Percentiles rank a stretch among this genome's conserved stretches.
Conservation (phyloP, 2,113 vertebrate genomes). For the Megaptera novaeangliae region DNA sequence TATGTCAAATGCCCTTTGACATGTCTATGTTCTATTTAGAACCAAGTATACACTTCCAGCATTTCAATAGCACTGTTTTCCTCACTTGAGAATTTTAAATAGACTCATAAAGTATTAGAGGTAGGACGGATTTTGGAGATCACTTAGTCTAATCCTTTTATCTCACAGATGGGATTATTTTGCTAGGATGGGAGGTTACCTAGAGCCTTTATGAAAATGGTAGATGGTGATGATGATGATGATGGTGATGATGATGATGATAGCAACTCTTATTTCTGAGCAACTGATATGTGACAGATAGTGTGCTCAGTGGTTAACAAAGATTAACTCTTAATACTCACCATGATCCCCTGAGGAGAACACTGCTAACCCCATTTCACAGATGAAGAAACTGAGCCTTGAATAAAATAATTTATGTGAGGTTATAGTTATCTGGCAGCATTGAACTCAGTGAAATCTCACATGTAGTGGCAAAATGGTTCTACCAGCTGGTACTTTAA, state of each 20-base stretch:
- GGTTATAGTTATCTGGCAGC: not conserved
- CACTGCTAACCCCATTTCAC: not conserved
- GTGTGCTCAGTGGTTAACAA: not conserved
- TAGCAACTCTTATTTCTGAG: not conserved
- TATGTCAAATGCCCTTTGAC: not conserved
- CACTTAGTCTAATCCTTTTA: not conserved
- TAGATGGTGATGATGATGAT: not conserved
- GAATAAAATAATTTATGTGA: not conserved
- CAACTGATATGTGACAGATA: not conserved
- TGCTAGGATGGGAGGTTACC: not conserved
- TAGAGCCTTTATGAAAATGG: not conserved
- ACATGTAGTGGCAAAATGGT: not conserved
- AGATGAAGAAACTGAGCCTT: not conserved
- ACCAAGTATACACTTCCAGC: not conserved
- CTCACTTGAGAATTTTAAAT: not conserved
- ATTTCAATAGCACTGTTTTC: not conserved
- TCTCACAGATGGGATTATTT: not conserved
- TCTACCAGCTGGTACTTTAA: not conserved
- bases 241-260: not conserved
- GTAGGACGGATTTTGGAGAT: not conserved
- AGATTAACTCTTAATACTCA: not conserved
- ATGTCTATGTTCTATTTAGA: not conserved
- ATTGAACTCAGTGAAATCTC: not conserved
- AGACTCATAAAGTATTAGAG: not conserved
- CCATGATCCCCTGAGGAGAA: not conserved